These are phyloP conservation scores for Leptura quadrifasciata DNA, from an alignment of 2,888 invertebrate genomes.

Conservation along the genomic window DNA sequence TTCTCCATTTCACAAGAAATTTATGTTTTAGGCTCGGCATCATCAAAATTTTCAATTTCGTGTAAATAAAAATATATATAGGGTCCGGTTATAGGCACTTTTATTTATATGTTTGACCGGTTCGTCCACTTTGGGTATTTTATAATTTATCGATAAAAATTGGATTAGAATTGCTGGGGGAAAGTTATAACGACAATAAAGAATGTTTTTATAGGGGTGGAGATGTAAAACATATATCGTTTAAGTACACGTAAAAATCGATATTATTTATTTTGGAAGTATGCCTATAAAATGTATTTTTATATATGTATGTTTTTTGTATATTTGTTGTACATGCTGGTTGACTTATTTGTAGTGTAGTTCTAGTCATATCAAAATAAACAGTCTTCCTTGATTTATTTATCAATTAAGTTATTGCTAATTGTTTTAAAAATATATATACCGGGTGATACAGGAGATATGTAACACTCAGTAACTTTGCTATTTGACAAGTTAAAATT, in stretches of 20 bases:
- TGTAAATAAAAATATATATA: slow-evolving; percentile 58
- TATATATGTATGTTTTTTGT: no score
- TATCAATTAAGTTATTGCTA: no score
- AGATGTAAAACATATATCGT: slow-evolving; percentile 32
- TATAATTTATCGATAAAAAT: slow-evolving; percentile 52
- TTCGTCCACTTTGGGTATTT: slow-evolving; percentile 49
- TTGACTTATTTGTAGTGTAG: no score
- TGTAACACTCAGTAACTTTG: no score
- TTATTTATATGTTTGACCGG: slow-evolving; percentile 54
- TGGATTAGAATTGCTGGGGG: slow-evolving; percentile 46
- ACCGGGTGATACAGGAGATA: no score
- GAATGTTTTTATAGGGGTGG: slow-evolving; percentile 40
- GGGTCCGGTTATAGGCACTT: slow-evolving; percentile 57
- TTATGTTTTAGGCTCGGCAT: slow-evolving; percentile 36
- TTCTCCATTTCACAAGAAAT: slow-evolving; percentile 38
- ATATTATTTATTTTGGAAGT: not conserved
- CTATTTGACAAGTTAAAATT: no score
- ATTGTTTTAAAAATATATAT: no score
- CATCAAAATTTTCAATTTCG: slow-evolving; percentile 52
- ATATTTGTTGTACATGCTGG: no score
- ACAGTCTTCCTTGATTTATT: no score
- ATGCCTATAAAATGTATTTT: no score
- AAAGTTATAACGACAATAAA: slow-evolving; percentile 41
- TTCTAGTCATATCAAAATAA: no score
- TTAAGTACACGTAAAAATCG: slow-evolving; percentile 21